A percentile compares a stretch with the other conserved stretches of the same genome.
These are phyloP conservation scores for Cyclopterus lumpus DNA, from an alignment of 2,797 vertebrate genomes.

Conservation along the genomic window DNA sequence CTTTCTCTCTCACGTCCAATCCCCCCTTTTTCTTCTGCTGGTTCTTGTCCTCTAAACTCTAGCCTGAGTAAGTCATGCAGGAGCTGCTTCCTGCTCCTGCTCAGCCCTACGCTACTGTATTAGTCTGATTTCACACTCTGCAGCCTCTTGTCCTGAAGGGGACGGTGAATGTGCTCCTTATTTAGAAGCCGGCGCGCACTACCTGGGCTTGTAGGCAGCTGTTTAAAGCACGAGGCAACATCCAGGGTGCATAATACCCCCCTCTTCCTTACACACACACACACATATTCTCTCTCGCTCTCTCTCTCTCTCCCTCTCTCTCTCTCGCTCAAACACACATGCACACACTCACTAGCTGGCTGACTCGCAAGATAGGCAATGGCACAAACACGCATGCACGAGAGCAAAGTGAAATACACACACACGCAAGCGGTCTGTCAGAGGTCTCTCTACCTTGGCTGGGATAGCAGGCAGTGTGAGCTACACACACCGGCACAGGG, in stretches of 20 bases:
- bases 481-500: slow-evolving; percentile 74
- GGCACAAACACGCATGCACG: slow-evolving; percentile 42
- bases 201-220: slow-evolving; percentile 87
- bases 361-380: slow-evolving; percentile 73
- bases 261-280: slow-evolving; percentile 72
- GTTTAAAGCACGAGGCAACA: slow-evolving; percentile 88
- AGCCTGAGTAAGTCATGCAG: slow-evolving; percentile 79
- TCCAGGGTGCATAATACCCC: slow-evolving; percentile 87
- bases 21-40: slow-evolving; percentile 76
- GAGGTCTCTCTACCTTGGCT: slow-evolving; percentile 83
- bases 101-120: slow-evolving; percentile 83
- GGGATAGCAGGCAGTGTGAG: slow-evolving; percentile 79
- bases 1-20: slow-evolving; percentile 82
- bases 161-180: slow-evolving; percentile 86
- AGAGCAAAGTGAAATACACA: slow-evolving; percentile 59
- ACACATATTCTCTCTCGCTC: slow-evolving; percentile 53
- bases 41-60: slow-evolving; percentile 81
- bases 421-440: slow-evolving; percentile 69
- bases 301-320: slow-evolving; percentile 28
- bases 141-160: slow-evolving; percentile 88
- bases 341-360: slow-evolving; percentile 65
- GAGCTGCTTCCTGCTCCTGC: slow-evolving; percentile 79
- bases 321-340: slow-evolving; percentile 63
- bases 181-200: slow-evolving; percentile 84
- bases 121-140: slow-evolving; percentile 88